These are phyloP conservation scores for Oceanodroma leucorhoa DNA, from an alignment of 2,797 vertebrate species.

Conservation along the genomic window DNA sequence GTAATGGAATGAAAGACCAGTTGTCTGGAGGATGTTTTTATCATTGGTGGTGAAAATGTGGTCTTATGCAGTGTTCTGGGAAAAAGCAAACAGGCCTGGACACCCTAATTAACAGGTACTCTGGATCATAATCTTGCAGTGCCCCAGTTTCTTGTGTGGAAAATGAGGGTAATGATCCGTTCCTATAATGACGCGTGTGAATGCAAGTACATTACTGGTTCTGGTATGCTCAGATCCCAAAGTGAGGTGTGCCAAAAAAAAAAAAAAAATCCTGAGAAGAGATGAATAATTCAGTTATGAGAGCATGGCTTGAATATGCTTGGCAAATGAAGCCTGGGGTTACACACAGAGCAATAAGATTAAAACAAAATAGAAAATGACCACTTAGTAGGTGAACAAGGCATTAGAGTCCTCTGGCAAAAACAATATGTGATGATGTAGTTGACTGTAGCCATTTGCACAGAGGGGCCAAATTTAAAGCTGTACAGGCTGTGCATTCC, in stretches of 20 bases:
- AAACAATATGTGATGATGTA: accelerated
- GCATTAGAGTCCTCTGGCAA: background rate
- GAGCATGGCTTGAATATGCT: background rate
- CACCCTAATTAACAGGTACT: background rate
- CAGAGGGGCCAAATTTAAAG: background rate
- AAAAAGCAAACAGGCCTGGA: background rate
- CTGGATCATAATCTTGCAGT: background rate
- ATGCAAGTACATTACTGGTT: background rate
- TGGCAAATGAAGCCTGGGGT: background rate
- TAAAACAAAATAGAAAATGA: background rate
- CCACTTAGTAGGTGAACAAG: background rate
- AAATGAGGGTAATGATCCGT: background rate
- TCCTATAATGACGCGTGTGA: background rate
- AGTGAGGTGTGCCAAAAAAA: background rate
- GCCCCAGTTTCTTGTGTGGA: background rate
- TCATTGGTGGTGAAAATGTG: background rate
- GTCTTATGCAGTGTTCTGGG: background rate
- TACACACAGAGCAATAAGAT: background rate
- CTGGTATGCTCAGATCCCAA: background rate
- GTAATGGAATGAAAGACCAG: background rate
- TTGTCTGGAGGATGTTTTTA: background rate
- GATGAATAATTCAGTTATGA: background rate
- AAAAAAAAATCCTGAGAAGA: background rate
- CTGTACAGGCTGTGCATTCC: background rate
- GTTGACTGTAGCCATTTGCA: accelerated